Evolutionary conservation across 1,140 invertebrate species (phyloP), one percentile per base, ranked within the genome.

Genomic region (Brachionus calyciflorus): DNA sequence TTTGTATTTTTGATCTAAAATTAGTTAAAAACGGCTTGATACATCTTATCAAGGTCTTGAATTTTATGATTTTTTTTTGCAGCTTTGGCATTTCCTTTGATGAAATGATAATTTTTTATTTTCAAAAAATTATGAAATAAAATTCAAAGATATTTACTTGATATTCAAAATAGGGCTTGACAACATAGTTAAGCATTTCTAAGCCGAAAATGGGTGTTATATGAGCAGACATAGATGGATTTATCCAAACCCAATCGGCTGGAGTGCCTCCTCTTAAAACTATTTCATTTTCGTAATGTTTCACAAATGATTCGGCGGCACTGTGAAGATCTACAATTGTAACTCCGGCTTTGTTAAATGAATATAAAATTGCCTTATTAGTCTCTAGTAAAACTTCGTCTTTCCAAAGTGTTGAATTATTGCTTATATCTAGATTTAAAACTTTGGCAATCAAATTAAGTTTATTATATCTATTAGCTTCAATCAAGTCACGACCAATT

Each of bases 301-400:
- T 95, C 89, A 96, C 94, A 83, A 96, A 97, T 37, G 92, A 93
- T 84, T 96, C 93, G 0, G 92, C 90, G n/a, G 93, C 93, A 0
- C 93, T 93, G 82, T 96, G 93, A 83, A 96, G 94, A 85, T 97
- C 94, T 3, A 95, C 92, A 77, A 97, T 95, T 7, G 93, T 96
- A 1, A 94, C 92, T 78, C 93, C 92, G 30, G 89, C 88, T 79
- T 89, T 83, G 86, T 95, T 93, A 84, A 92, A 97, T 81, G 93
- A 96, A 81, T 95, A 89, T 0, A 97, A 85, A 1, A 96, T 93
- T 0, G 94, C 93, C 49, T 94, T 85, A 81, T 96, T 96, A 9
- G 91, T 87, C 86, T 96, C 94, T 0, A 96, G 90, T 57, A 94
- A 86, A 4, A 92, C 92, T 81, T 91, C 90, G 82, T 97, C 94